A percentile compares a stretch with the other conserved stretches of the same genome.
These are phyloP conservation scores for Motacilla tschutschensis DNA, from an alignment of 2,113 vertebrate genomes.

Conservation along the genomic window DNA sequence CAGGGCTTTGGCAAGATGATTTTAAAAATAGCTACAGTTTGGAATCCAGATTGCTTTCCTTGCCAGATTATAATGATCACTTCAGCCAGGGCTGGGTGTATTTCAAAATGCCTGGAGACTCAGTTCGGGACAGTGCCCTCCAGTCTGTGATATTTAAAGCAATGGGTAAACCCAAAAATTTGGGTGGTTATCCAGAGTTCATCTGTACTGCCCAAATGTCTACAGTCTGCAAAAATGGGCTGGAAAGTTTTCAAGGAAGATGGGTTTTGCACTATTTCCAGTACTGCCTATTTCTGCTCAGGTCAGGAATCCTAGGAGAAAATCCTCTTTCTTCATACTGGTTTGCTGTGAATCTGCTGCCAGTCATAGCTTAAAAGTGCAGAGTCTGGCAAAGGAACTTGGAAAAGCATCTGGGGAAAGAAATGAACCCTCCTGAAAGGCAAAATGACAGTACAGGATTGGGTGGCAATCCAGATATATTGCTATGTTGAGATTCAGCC, in stretches of 20 bases:
- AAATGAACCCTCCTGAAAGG: neutral
- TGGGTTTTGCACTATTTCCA: slow-evolving; percentile 41
- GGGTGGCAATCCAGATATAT: neutral
- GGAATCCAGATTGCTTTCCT: slow-evolving; percentile 26
- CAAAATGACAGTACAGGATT: neutral
- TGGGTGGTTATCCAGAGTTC: slow-evolving; percentile 58
- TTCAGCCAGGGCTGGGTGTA: slow-evolving; percentile 41
- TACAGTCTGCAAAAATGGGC: slow-evolving; percentile 40
- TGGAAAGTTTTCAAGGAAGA: slow-evolving; percentile 38
- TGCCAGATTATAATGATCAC: slow-evolving; percentile 53
- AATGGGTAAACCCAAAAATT: slow-evolving; percentile 31
- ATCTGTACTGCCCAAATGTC: slow-evolving; percentile 34
- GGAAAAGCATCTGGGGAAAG: neutral
- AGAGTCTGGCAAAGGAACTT: neutral
- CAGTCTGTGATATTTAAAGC: slow-evolving; percentile 45
- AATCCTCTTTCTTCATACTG: slow-evolving; percentile 9
- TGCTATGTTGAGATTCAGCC: neutral
- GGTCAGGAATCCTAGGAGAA: slow-evolving; percentile 38
- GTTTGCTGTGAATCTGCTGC: neutral
- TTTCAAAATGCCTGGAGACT: slow-evolving; percentile 27
- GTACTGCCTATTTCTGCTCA: slow-evolving; percentile 25
- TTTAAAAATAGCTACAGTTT: slow-evolving; percentile 45
- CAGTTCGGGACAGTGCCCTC: slow-evolving; percentile 32
- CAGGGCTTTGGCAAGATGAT: neutral
- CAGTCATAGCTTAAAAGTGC: neutral